Evolutionary conservation across 2,888 invertebrate species (phyloP), one percentile per base, ranked within the genome.

Genomic region (Strigamia maritima): DNA sequence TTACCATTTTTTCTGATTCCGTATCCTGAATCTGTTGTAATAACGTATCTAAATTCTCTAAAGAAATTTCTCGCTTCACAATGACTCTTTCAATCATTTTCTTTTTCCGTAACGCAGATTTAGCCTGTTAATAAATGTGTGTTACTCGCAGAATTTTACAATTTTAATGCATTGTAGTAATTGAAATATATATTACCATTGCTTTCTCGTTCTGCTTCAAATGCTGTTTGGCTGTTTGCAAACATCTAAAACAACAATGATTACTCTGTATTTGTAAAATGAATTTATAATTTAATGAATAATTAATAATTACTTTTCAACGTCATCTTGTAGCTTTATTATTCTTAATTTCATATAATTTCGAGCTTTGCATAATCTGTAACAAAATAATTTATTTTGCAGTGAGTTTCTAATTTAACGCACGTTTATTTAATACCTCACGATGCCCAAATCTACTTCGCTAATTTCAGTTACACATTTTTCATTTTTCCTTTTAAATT

Each of bases 41-140:
- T 3, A 81, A 24, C 26, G 60, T 75, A 78, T 81, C 81, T 65
- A 81, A 80, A 75, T 81, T 81, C 60, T 81, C 81, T 14, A 81
- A 74, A 26, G 80, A 80, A 19, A 65, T 40, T 77, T 54, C 79
- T 74, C 81, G 81, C 49, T 81, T 80, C 3, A 75, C 49, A 14
- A 81, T 70, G 19, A 65, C 38, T 6, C 54, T 75, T 54, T 81
- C 79, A 12, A 79, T 44, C 22, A 80, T 79, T 60, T 82, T 80
- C 28, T 81, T 81, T 65, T 80, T 80, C 28, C 80, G 79, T 12
- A 81, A 24, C 14, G 80, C 54, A n/a, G 79, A 28, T 79, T 81
- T 82, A 3, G 81, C 81, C 81, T 82, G 74, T n/a, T 4, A 26
- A 1, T n/a, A 60, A 19, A 60, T n/a, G 2, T 0, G 3, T 0